Conservation (phyloP, 2,113 vertebrate species). For the Chascanopsetta lugubris region DNA sequence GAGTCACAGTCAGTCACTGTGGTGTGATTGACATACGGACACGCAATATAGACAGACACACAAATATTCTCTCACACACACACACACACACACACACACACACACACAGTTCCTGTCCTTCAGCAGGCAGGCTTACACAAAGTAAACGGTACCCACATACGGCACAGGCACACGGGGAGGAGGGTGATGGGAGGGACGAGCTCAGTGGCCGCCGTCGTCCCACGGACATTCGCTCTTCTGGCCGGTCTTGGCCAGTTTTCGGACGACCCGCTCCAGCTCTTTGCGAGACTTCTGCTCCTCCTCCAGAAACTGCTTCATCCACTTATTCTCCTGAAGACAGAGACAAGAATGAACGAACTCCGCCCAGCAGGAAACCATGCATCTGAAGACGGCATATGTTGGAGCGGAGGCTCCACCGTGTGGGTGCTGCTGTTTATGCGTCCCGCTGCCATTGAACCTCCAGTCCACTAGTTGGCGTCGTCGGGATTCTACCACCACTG, state of each 20-base stretch:
- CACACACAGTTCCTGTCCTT: constrained; percentile 10
- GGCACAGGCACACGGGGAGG: constrained; percentile 24
- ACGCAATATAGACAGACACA: constrained; percentile 35
- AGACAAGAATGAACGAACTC: background rate
- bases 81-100: constrained; percentile 16
- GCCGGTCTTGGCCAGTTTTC: constrained; percentile 86
- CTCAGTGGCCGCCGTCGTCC: constrained; percentile 86
- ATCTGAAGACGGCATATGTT: no score
- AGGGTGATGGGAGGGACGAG: constrained; percentile 35
- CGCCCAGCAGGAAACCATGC: no score
- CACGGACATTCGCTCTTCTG: constrained; percentile 91
- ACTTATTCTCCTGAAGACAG: constrained; percentile 89
- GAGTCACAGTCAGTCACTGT: background rate
- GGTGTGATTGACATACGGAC: constrained; percentile 50
- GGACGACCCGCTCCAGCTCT: constrained; percentile 93
- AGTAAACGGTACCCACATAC: constrained; percentile 2
- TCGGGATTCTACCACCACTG: no score
- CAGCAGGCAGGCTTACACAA: constrained; percentile 28
- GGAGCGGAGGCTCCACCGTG: no score
- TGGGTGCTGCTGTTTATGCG: no score
- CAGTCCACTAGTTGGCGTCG: no score
- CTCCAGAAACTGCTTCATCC: constrained; percentile 96
- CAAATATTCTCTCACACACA: constrained; percentile 24
- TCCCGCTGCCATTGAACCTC: no score
- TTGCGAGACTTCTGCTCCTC: constrained; percentile 96